phyloP scores from a whole-genome alignment of 2,113 vertebrate genomes.

The Aplodontia rufa region DNA sequence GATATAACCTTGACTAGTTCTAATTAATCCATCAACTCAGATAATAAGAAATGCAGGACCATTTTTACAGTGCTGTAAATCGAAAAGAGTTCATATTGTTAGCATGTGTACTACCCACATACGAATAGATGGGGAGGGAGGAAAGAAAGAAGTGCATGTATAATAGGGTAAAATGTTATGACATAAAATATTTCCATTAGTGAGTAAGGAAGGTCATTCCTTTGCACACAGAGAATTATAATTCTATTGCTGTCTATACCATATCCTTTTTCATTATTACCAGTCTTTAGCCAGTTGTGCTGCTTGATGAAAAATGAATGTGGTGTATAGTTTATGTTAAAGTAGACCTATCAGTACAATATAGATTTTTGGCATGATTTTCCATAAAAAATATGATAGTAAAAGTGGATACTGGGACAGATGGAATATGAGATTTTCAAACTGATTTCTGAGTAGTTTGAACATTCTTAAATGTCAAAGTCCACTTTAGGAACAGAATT shows the following conservation, averaged over 20 bases:
- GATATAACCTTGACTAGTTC: constrained; percentile 83
- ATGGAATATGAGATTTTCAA: background rate
- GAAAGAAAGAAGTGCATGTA: background rate
- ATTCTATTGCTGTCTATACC: background rate
- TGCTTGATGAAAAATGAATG: background rate
- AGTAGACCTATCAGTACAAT: background rate
- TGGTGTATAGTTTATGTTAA: background rate
- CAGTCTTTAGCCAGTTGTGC: background rate
- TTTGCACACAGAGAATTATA: constrained; percentile 48
- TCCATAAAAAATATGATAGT: background rate
- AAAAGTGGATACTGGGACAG: background rate
- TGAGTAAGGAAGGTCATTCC: constrained; percentile 8
- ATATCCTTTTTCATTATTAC: background rate
- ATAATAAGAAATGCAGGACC: constrained; percentile 81
- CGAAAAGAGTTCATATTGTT: constrained; percentile 78
- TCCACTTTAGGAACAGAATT: background rate
- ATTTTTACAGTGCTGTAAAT: constrained; percentile 78
- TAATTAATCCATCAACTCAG: constrained; percentile 83
- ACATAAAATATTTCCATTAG: constrained; percentile 56
- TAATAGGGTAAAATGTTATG: constrained; percentile 41
- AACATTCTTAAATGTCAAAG: background rate
- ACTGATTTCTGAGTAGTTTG: background rate
- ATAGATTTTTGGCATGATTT: constrained; percentile 8
- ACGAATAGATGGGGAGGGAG: background rate
- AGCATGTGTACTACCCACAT: constrained; percentile 27